phyloP scores from a whole-genome alignment of 2,888 invertebrate genomes.

The Gisinianus flammeolus region DNA sequence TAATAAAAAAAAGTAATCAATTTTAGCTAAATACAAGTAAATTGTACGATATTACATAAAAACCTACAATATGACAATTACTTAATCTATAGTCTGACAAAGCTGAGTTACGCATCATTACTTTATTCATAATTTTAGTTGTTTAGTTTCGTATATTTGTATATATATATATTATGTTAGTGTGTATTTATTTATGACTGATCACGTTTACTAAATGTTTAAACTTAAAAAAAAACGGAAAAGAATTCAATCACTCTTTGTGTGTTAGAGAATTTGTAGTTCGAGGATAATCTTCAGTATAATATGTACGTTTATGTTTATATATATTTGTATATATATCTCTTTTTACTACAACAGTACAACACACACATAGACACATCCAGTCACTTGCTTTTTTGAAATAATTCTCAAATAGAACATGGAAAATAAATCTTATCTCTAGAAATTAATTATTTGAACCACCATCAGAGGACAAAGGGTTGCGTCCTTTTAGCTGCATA shows the following conservation, averaged over 20 bases:
- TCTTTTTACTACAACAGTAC: too few relatives aligned
- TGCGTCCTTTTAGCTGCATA: conserved; percentile 61
- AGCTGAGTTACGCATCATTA: neutral
- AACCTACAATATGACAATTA: too few relatives aligned
- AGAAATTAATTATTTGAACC: conserved; percentile 23
- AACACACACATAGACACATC: too few relatives aligned
- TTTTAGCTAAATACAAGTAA: neutral
- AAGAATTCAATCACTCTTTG: neutral
- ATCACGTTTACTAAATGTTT: neutral
- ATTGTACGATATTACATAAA: too few relatives aligned
- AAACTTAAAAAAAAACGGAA: neutral
- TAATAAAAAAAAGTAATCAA: neutral
- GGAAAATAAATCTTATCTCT: conserved; percentile 20
- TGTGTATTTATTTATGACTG: neutral
- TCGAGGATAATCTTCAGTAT: conserved; percentile 9
- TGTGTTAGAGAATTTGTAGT: conserved; percentile 7
- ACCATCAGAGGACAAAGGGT: conserved; percentile 8
- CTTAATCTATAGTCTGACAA: neutral
- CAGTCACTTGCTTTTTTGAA: too few relatives aligned
- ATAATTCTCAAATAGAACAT: neutral
- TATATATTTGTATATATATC: too few relatives aligned
- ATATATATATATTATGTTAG: neutral
- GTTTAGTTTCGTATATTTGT: neutral
- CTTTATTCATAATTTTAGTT: neutral
- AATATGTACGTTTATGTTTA: too few relatives aligned